Evolutionary conservation across 2,113 vertebrate genomes (phyloP).

Genomic region (Bombycilla garrulus): DNA sequence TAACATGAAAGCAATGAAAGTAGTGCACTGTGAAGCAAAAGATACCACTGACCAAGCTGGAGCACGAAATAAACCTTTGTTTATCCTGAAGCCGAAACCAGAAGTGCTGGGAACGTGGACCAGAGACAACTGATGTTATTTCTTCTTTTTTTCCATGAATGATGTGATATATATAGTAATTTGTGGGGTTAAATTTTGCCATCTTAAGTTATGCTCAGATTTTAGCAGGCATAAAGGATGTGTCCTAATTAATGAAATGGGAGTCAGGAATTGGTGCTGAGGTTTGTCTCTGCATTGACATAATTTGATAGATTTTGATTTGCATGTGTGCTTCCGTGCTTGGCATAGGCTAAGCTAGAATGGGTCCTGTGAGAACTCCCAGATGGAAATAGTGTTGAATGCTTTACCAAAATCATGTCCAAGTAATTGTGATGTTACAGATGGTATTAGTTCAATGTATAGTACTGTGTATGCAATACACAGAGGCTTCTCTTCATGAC

Average conservation of each 20-base stretch:
- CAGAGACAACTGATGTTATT: background rate
- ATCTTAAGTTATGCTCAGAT: background rate
- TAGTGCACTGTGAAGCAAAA: background rate
- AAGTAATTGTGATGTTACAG: background rate
- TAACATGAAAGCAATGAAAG: background rate
- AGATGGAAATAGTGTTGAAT: background rate
- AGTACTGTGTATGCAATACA: accelerated
- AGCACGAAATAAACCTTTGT: background rate
- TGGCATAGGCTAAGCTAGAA: background rate
- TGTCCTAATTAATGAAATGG: background rate
- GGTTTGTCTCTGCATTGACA: background rate
- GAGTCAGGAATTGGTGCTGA: background rate
- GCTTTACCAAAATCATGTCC: background rate
- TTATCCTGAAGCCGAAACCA: background rate
- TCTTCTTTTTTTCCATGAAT: background rate
- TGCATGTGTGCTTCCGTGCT: background rate
- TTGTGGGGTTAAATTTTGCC: background rate
- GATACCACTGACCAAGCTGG: background rate
- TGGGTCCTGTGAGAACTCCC: background rate
- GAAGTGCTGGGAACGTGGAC: background rate
- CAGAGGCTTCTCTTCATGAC: background rate
- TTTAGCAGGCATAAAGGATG: background rate
- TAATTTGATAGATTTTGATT: background rate
- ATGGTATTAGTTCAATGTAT: background rate
- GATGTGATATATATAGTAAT: background rate